Evolutionary conservation across 2,888 invertebrate genomes (phyloP).

Genomic region (Chymomyza fuscimana): DNA sequence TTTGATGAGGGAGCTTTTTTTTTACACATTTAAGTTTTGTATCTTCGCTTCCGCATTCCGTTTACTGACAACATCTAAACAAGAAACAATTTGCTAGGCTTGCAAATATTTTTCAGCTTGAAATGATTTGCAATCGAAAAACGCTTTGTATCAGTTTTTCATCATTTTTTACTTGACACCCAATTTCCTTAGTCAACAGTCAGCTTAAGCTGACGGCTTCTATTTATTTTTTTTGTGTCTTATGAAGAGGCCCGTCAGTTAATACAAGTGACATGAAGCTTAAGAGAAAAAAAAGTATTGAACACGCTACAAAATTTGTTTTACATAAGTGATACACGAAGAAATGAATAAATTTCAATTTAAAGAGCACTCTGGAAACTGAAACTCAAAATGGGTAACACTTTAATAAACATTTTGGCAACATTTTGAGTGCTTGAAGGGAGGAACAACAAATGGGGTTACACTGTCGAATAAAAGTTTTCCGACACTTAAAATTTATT

Average conservation of each 20-base stretch:
- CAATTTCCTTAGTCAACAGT: not conserved
- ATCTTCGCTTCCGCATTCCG: not conserved
- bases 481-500: no score
- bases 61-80: no score
- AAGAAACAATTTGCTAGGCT: not conserved
- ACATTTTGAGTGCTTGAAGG: constrained; percentile 12
- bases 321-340: not conserved
- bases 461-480: no score
- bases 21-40: not conserved
- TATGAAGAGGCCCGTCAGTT: not conserved
- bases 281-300: not conserved
- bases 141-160: not conserved
- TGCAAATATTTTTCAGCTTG: not conserved
- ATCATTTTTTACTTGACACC: not conserved
- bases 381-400: not conserved
- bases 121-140: not conserved
- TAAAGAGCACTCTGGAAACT: not conserved
- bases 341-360: not conserved
- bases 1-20: not conserved
- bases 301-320: not conserved
- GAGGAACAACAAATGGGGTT: not conserved
- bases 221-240: not conserved
- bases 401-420: constrained; percentile 11
- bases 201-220: not conserved
- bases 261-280: not conserved